Percentiles rank a stretch among this genome's conserved stretches.
phyloP scores from a whole-genome alignment of 23 tunicate genomes.

The Ascidia mentula region DNA sequence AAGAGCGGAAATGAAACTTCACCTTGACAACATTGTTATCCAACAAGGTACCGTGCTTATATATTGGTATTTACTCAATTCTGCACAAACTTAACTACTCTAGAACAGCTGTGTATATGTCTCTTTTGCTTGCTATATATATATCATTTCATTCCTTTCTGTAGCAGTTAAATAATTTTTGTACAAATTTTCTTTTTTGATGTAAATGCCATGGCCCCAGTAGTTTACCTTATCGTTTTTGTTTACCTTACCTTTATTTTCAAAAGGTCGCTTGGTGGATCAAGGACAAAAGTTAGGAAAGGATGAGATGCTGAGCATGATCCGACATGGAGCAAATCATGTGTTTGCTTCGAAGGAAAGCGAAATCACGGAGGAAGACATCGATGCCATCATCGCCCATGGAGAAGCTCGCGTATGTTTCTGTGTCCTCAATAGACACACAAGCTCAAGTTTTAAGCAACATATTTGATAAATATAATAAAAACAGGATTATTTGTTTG shows the following conservation, averaged over 20 bases:
- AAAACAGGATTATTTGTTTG: neutral
- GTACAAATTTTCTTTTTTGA: no score
- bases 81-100: no score
- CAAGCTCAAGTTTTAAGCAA: neutral
- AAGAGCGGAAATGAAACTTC: conserved; percentile 95
- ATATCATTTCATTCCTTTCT: no score
- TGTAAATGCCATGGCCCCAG: no score
- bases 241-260: neutral
- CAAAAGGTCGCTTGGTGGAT: conserved; percentile 81
- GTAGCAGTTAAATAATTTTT: no score
- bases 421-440: no score
- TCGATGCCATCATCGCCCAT: conserved; percentile 85
- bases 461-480: neutral
- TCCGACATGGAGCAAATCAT: conserved; percentile 96
- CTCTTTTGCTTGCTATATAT: no score
- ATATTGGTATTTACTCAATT: no score
- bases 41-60: conserved; percentile 99
- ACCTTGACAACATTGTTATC: conserved; percentile 97
- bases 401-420: conserved; percentile 86
- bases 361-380: conserved; percentile 91
- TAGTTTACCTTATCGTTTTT: no score
- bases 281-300: conserved; percentile 89
- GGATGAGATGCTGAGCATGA: conserved; percentile 98
- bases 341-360: conserved; percentile 95
- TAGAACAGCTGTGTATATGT: no score